A percentile compares a stretch with the other conserved stretches of the same genome.
These are phyloP conservation scores for Hassar affinis DNA, from an alignment of 2,113 vertebrate species.

Conservation along the genomic window DNA sequence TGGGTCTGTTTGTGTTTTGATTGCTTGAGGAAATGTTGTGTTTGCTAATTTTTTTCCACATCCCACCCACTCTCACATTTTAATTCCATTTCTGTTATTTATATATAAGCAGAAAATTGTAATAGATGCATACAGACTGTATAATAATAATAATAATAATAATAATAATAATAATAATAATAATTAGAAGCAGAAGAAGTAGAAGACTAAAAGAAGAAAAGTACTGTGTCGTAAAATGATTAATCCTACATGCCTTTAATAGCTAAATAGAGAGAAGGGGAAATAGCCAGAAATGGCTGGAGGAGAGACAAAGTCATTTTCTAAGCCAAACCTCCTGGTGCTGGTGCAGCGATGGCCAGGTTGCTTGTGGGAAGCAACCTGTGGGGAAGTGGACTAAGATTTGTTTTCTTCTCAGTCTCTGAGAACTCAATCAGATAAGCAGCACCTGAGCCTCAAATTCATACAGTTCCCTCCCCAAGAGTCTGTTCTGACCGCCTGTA, in stretches of 20 bases:
- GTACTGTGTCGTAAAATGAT: conserved; percentile 55
- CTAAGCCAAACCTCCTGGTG: conserved; percentile 79
- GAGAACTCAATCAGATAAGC: conserved; percentile 72
- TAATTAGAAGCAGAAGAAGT: background rate
- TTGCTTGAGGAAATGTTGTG: conserved; percentile 73
- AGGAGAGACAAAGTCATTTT: conserved; percentile 75
- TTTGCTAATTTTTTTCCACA: conserved; percentile 61
- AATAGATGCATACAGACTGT: too few relatives aligned
- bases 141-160: background rate
- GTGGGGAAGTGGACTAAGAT: conserved; percentile 62
- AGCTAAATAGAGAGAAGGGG: conserved; percentile 65
- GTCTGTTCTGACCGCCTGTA: background rate
- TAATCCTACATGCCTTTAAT: conserved; percentile 61
- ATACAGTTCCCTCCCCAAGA: background rate
- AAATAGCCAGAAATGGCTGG: conserved; percentile 70
- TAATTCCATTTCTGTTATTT: conserved; percentile 38
- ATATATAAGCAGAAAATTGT: conserved; percentile 3
- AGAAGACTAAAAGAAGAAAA: background rate
- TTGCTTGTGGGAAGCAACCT: conserved; percentile 57
- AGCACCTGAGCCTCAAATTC: conserved; percentile 63
- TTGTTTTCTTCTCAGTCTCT: conserved; percentile 70
- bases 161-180: background rate
- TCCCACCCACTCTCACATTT: conserved; percentile 44
- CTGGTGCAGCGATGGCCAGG: conserved; percentile 51
- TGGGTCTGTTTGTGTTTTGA: conserved; percentile 69